These are phyloP conservation scores for Brachycybe producta DNA, from an alignment of 2,888 invertebrate species.

Conservation along the genomic window DNA sequence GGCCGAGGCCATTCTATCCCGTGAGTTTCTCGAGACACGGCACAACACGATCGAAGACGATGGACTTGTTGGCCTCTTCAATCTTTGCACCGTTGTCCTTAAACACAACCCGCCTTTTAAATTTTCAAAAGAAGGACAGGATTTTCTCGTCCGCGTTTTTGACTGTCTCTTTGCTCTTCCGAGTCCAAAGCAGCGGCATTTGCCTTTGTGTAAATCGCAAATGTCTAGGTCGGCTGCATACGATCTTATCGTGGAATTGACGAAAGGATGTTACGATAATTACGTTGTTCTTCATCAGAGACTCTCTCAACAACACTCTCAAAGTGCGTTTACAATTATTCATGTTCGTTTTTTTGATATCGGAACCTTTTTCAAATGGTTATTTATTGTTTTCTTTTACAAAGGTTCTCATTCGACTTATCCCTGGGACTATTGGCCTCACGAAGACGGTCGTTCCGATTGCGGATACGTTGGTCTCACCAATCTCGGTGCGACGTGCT, in stretches of 20 bases:
- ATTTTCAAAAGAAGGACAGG: conserved; percentile 56
- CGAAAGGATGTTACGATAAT: conserved; percentile 70
- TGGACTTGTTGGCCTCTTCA: conserved; percentile 73
- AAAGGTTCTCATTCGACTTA: conserved; percentile 59
- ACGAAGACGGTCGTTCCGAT: conserved; percentile 84
- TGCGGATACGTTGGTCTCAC: conserved; percentile 90
- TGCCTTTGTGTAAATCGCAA: conserved; percentile 84
- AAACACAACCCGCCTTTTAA: conserved; percentile 82
- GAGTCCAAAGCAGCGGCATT: conserved; percentile 64
- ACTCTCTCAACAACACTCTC: conserved; percentile 72
- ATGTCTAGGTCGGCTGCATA: conserved; percentile 80
- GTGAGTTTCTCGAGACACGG: conserved; percentile 71
- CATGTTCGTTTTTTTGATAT: too few relatives aligned
- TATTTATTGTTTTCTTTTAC: neutral
- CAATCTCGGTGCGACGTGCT: conserved; percentile 90
- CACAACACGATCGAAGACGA: conserved; percentile 75
- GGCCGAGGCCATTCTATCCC: conserved; percentile 54
- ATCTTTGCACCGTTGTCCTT: conserved; percentile 70
- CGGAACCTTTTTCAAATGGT: too few relatives aligned
- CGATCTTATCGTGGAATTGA: conserved; percentile 76
- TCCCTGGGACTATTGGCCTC: conserved; percentile 97
- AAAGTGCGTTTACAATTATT: conserved; percentile 45
- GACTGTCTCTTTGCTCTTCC: conserved; percentile 81
- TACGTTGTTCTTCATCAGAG: conserved; percentile 70
- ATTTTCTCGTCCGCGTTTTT: conserved; percentile 49